Evolutionary conservation across 2,888 invertebrate genomes (phyloP), one percentile per base, ranked within the genome.

Genomic region (Trachelus troglodyta): DNA sequence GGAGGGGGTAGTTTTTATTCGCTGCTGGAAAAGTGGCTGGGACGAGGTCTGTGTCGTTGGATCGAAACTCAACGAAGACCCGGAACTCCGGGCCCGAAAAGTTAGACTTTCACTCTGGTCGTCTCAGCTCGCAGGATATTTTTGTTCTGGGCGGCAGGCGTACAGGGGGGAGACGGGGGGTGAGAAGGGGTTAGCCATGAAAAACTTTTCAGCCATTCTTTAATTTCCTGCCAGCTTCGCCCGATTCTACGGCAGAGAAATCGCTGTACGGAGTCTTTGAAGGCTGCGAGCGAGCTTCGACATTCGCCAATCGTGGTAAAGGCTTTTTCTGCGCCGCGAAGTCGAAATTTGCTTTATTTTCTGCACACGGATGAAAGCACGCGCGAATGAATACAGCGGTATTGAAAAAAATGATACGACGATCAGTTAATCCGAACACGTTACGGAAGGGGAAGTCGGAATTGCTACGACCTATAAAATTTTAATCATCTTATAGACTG

Each of bases 1-100:
- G 37, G 69, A 31, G 76, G 33, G 37, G 34, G 76, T 73, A 76
- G 40, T 34, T 35, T 35, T 35, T 71, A 76, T 73, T 76, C 56
- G 23, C 56, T 23, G 0, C 15, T 56, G 56, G 56, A 56, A 23
- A 56, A 56, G 9, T 23, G 9, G 56, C 56, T 9, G 56, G 56
- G 23, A 56, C 56, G 56, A 56, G 4, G 23, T 56, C 56, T 2
- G 1, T 1, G 56, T 23, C 56, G 56, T 56, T 56, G 56, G 23
- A 56, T 56, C 56, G 56, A 56, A 56, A 56, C 56, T 56, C 23
- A 56, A 56, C 56, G 23, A 56, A 56, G 56, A 56, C 56, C 23
- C 56, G 56, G 23, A 56, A 56, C 23, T 23, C 56, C 15, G 9
- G 56, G 56, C 56, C 15, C 23, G 56, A 56, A 56, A 56, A 56